These are phyloP conservation scores for Neofelis nebulosa DNA, from an alignment of 2,113 vertebrate species.

Conservation along the genomic window DNA sequence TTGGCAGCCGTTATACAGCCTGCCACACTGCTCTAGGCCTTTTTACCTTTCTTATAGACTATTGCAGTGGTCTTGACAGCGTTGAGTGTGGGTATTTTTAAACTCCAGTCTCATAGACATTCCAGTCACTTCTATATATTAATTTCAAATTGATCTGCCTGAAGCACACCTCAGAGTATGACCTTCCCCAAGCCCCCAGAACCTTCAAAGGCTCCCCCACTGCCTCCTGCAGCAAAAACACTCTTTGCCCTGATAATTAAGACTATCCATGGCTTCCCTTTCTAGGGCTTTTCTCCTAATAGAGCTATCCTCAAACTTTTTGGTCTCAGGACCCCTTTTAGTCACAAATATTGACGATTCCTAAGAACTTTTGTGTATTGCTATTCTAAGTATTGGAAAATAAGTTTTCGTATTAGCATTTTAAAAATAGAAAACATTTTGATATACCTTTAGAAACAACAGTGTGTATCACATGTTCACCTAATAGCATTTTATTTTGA, in stretches of 20 bases:
- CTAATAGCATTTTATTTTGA: not conserved
- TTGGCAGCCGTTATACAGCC: not conserved
- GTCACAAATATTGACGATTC: not conserved
- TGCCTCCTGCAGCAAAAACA: not conserved
- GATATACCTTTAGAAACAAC: not conserved
- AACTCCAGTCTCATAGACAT: not conserved
- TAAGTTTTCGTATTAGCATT: not conserved
- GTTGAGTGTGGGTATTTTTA: not conserved
- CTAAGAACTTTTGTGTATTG: not conserved
- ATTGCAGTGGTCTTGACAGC: not conserved
- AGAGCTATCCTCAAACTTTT: not conserved
- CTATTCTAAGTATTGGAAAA: not conserved
- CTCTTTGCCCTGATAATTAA: not conserved
- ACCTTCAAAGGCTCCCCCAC: not conserved
- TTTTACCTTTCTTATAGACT: not conserved
- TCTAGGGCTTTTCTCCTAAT: not conserved
- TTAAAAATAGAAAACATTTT: not conserved
- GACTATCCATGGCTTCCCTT: not conserved
- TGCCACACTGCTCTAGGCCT: not conserved
- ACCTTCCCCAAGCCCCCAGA: not conserved
- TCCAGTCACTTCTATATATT: not conserved
- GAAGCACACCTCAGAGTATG: not conserved
- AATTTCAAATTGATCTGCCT: not conserved
- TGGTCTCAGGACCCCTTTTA: not conserved
- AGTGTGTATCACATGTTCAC: not conserved